Conservation (phyloP, 2,113 vertebrate genomes). For the Phalacrocorax aristotelis region DNA sequence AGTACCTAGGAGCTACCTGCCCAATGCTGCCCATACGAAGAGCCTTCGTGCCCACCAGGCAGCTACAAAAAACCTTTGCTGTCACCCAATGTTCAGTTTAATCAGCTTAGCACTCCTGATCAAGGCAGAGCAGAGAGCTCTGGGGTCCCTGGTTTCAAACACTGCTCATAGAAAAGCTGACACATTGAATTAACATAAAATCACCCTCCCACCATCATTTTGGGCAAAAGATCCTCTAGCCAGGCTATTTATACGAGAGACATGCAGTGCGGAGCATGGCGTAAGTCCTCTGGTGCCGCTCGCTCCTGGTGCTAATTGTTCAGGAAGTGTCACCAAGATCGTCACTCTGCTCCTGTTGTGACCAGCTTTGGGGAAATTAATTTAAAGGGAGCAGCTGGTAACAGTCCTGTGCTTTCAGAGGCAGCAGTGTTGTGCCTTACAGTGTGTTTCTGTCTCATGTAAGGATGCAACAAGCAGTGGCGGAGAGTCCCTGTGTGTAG, state of each 20-base stretch:
- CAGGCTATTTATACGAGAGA: conserved; percentile 38
- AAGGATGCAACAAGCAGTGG: background rate
- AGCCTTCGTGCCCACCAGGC: background rate
- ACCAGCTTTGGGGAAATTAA: conserved; percentile 23
- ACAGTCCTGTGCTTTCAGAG: background rate
- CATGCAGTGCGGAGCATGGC: background rate
- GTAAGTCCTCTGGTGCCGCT: background rate
- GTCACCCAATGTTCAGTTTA: background rate
- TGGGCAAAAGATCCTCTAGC: conserved; percentile 1
- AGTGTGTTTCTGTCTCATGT: background rate
- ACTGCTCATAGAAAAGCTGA: conserved; percentile 58
- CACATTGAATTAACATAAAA: conserved; percentile 65
- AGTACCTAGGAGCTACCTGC: background rate
- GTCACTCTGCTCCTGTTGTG: background rate
- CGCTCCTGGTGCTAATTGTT: conserved; percentile 28
- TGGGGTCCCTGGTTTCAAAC: conserved; percentile 35
- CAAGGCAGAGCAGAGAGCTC: background rate
- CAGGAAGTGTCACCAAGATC: conserved; percentile 7
- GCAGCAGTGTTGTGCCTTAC: background rate
- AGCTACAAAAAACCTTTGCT: background rate
- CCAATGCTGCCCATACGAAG: background rate
- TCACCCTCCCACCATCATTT: conserved; percentile 36
- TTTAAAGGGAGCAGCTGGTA: conserved; percentile 61
- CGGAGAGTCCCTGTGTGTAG: background rate
- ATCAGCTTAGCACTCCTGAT: background rate